phyloP scores from a whole-genome alignment of 2,113 vertebrate genomes.

The Gambusia holbrooki region DNA sequence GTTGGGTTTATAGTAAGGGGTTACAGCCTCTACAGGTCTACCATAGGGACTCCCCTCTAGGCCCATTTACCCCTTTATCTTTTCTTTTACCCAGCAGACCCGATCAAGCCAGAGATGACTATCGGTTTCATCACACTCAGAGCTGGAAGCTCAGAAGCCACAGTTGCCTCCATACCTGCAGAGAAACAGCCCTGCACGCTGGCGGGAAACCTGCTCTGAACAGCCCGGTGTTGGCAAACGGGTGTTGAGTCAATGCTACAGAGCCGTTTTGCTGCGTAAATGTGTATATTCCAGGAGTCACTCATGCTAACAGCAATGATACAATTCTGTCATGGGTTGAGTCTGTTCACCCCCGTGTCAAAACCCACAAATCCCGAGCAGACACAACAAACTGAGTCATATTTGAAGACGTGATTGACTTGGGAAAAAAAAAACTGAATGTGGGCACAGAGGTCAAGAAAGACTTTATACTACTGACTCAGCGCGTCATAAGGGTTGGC shows the following conservation, averaged over 20 bases:
- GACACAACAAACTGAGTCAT: slow-evolving; percentile 36
- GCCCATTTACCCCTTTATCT: neutral
- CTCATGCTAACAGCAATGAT: slow-evolving; percentile 29
- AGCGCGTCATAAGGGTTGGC: too few species aligned
- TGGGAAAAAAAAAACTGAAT: neutral
- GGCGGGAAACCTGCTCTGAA: slow-evolving; percentile 42
- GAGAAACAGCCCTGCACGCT: slow-evolving; percentile 24
- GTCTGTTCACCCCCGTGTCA: slow-evolving; percentile 11
- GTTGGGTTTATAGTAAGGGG: neutral
- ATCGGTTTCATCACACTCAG: slow-evolving; percentile 62
- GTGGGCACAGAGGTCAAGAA: slow-evolving; percentile 7
- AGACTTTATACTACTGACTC: neutral
- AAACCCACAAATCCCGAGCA: slow-evolving; percentile 44
- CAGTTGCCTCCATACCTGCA: slow-evolving; percentile 37
- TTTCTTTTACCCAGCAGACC: slow-evolving; percentile 26
- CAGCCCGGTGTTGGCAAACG: slow-evolving; percentile 62
- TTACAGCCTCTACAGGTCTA: neutral
- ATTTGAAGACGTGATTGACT: neutral
- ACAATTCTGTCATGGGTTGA: slow-evolving; percentile 42
- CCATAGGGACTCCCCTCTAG: slow-evolving; percentile 40
- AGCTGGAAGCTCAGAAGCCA: slow-evolving; percentile 40
- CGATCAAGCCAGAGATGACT: slow-evolving; percentile 55
- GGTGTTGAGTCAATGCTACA: slow-evolving; percentile 59
- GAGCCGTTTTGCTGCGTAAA: slow-evolving; percentile 44
- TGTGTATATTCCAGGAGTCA: slow-evolving; percentile 66